Conservation (phyloP, 2,797 vertebrate species). For the Schizopygopsis pylzovi region DNA sequence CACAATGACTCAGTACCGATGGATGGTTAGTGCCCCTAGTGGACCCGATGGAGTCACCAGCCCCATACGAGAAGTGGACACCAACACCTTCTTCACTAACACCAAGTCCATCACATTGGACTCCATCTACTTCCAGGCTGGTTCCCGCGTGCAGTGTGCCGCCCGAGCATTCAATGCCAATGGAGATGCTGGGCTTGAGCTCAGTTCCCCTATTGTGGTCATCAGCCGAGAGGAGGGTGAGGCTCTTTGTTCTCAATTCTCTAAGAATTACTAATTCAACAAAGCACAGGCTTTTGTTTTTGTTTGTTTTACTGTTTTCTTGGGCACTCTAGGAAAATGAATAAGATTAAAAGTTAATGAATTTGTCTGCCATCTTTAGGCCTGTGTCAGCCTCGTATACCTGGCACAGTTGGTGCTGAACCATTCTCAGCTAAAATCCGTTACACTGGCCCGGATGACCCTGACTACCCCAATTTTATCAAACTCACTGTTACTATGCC, state of each 20-base stretch:
- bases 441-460: slow-evolving; percentile 83
- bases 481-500: slow-evolving; percentile 85
- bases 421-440: slow-evolving; percentile 87
- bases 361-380: slow-evolving; percentile 65
- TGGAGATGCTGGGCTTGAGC: slow-evolving; percentile 82
- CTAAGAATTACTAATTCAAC: not conserved
- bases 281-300: not conserved
- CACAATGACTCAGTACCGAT: slow-evolving; percentile 84
- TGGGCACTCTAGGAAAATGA: not conserved
- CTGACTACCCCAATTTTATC: slow-evolving; percentile 84
- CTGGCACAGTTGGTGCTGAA: slow-evolving; percentile 84
- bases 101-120: slow-evolving; percentile 86
- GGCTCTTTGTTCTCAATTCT: slow-evolving; percentile 26
- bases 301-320: not conserved
- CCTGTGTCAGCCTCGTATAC: slow-evolving; percentile 82
- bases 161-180: slow-evolving; percentile 82
- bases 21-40: slow-evolving; percentile 83
- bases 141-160: slow-evolving; percentile 84
- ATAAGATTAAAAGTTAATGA: not conserved
- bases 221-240: slow-evolving; percentile 84
- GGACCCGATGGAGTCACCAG: slow-evolving; percentile 85
- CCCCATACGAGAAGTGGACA: slow-evolving; percentile 85
- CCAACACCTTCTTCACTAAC: slow-evolving; percentile 87
- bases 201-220: slow-evolving; percentile 78
- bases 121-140: slow-evolving; percentile 86